Percentiles rank a stretch among this genome's conserved stretches.
Conservation (phyloP, 2,888 invertebrate species). For the Galeruca laticollis region DNA sequence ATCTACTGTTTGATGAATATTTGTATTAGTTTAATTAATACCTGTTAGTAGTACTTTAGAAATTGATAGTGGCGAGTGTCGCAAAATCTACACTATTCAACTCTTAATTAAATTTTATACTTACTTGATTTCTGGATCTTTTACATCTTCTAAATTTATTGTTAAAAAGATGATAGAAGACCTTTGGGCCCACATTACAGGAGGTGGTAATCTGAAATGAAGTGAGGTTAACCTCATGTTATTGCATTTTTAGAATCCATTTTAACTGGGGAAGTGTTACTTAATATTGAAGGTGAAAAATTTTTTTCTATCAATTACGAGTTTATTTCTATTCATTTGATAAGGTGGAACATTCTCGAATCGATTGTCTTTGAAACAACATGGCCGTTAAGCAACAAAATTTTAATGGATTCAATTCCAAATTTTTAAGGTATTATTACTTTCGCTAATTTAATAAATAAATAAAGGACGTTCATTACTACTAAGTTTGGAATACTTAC, state of each 20-base stretch:
- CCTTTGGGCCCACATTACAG: slow-evolving; percentile 95
- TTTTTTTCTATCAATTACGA: neutral
- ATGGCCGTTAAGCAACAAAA: slow-evolving; percentile 55
- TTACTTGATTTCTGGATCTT: slow-evolving; percentile 83
- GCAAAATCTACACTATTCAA: too few relatives aligned
- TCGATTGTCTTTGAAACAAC: slow-evolving; percentile 58
- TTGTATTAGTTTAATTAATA: too few relatives aligned
- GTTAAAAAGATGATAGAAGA: slow-evolving; percentile 86
- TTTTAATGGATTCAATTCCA: slow-evolving; percentile 9
- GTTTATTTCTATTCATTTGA: neutral
- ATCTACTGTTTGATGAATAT: too few relatives aligned
- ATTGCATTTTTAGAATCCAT: slow-evolving; percentile 3
- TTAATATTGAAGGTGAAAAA: neutral
- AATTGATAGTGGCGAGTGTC: too few relatives aligned
- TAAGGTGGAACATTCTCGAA: slow-evolving; percentile 57
- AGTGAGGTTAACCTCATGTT: slow-evolving; percentile 52
- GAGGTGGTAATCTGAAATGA: slow-evolving; percentile 76
- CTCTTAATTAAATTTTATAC: slow-evolving; percentile 56
- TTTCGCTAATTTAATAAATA: neutral
- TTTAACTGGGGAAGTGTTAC: neutral
- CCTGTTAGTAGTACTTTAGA: too few relatives aligned
- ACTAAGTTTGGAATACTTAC: slow-evolving; percentile 50
- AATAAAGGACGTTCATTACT: neutral
- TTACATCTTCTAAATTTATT: slow-evolving; percentile 90
- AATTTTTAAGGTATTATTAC: neutral